Conservation (phyloP, 2,113 vertebrate genomes). For the Cathartes aura region DNA sequence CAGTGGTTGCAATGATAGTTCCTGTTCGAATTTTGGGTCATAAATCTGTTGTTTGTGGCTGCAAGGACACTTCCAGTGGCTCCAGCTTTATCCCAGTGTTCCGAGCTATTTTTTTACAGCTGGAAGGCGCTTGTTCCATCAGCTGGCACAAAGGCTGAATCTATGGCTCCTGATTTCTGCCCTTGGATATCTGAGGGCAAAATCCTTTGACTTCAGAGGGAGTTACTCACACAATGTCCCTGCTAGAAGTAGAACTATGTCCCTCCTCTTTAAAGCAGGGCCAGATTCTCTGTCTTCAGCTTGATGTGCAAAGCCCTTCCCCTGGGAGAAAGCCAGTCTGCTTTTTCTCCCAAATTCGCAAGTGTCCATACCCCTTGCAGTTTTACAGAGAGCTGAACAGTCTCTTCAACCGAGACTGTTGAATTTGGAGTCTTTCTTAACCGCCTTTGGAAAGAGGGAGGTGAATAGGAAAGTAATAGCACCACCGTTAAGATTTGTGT, state of each 20-base stretch:
- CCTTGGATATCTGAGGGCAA: conserved; percentile 13
- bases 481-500: not conserved
- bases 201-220: not conserved
- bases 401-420: not conserved
- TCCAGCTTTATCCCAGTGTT: conserved; percentile 8
- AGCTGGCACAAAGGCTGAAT: not conserved
- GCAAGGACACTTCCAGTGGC: not conserved
- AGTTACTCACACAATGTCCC: not conserved
- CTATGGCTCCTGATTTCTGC: not conserved
- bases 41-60: not conserved
- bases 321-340: not conserved
- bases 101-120: not conserved
- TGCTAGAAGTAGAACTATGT: not conserved
- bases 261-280: not conserved
- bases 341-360: not conserved
- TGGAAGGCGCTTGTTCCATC: not conserved
- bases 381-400: not conserved
- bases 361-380: not conserved
- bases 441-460: not conserved
- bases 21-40: not conserved
- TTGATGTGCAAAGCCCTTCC: not conserved
- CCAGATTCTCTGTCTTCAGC: conserved; percentile 7
- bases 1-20: not conserved
- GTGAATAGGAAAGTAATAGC: not conserved
- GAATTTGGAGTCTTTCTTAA: not conserved